A percentile compares a stretch with the other conserved stretches of the same genome.
These are phyloP conservation scores for Cabera pusaria DNA, from an alignment of 2,888 invertebrate species.

Conservation along the genomic window DNA sequence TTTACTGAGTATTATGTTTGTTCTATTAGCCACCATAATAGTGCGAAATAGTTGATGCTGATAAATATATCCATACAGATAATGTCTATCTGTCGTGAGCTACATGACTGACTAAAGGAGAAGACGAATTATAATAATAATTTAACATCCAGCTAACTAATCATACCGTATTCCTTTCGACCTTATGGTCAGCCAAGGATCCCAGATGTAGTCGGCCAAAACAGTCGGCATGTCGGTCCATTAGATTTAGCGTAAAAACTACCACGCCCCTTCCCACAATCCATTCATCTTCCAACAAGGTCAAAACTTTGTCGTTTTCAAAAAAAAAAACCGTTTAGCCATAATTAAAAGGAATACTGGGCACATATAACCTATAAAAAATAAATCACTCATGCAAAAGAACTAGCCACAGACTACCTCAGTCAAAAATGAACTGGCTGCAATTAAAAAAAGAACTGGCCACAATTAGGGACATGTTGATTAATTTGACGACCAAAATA, in stretches of 20 bases:
- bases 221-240: conserved; percentile 45
- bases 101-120: too few species aligned
- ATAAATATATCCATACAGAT: too few species aligned
- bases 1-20: too few species aligned
- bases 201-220: conserved; percentile 4
- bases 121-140: too few species aligned
- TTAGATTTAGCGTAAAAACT: conserved; percentile 32
- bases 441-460: conserved; percentile 1
- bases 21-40: too few species aligned
- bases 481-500: conserved; percentile 41
- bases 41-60: too few species aligned
- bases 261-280: conserved; percentile 59
- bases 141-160: too few species aligned
- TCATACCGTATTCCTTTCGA: too few species aligned
- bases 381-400: not conserved
- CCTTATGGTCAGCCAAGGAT: conserved; percentile 11
- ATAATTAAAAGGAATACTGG: conserved; percentile 1
- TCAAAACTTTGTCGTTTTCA: conserved; percentile 75
- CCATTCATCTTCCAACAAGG: conserved; percentile 76
- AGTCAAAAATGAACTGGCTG: too few species aligned
- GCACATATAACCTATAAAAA: conserved; percentile 18
- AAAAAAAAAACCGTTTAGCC: not conserved
- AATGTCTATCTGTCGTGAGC: too few species aligned
- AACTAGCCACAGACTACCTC: too few species aligned
- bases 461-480: conserved; percentile 27